Base-by-base conservation (phyloP, 2,888 invertebrate species). In the Athalia cordata region DNA sequence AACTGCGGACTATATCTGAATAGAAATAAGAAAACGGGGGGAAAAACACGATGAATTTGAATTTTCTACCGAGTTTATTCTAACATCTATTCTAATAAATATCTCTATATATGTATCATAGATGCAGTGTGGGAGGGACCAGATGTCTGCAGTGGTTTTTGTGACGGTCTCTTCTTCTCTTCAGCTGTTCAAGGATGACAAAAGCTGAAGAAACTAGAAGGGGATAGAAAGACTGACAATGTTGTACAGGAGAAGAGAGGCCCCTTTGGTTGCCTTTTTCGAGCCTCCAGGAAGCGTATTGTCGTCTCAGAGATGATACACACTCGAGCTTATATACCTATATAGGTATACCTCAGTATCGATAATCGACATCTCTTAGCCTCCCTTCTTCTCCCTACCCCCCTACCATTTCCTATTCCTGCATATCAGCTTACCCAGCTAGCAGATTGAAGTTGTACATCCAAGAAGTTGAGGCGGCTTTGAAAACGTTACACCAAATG, bases 381-480 rank as follows among this genome's bases (percentile, higher is more conserved):
- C 61, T 92, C 92, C 3, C 94, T 93, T 77, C 93, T 92, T 88
- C 95, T 95, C 83, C 11, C 8, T 3, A 0, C 7, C 8, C 11
- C 11, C 8, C 52, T 29, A 29, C 29, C 29, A 29, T 29, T 29
- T 29, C 29, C 29, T 29, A 29, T 29, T 29, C 29, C 29, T 15
- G 49, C 49, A 65, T 62, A 0, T 45, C 50, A 0, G 15, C 86
- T 87, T 90, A 92, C 90, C 96, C 96, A 7, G 96, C 96, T 90
- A 97, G 93, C 76, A 96, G 91, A 90, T 96, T 96, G 90, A 97
- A 96, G 91, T 96, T 96, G 91, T 96, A 96, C 95, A 97, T 96
- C 96, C 97, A 97, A 0, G 96, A 96, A 15, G 96, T 96, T n/a
- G 96, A 96, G 8, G 94, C 94, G 55, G 94, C 94, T 91, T 95